Percentiles rank a stretch among this genome's conserved stretches.
Evolutionary conservation across 1,140 invertebrate species (phyloP).

Genomic region (Diachasmimorpha longicaudata): DNA sequence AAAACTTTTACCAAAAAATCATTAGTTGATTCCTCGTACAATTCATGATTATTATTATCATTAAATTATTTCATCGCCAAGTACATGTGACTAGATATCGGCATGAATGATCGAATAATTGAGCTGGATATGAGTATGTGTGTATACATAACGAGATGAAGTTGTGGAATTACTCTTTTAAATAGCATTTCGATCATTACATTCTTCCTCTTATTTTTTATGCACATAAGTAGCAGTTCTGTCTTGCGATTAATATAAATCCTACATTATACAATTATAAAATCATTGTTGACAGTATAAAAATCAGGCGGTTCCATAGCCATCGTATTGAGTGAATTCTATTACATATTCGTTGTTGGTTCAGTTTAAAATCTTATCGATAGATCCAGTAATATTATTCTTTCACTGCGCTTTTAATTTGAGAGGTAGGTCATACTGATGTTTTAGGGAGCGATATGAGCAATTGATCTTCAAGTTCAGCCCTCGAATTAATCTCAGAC

Average conservation of each 20-base stretch:
- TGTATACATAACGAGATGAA: background rate
- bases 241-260: background rate
- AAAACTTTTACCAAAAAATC: background rate
- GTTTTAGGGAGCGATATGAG: no score
- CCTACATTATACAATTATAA: background rate
- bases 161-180: background rate
- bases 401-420: background rate
- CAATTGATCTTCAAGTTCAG: no score
- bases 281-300: background rate
- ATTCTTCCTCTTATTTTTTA: background rate
- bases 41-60: background rate
- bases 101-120: constrained; percentile 22
- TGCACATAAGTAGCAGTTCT: background rate
- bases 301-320: no score
- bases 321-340: background rate
- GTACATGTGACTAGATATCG: constrained; percentile 29
- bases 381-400: background rate
- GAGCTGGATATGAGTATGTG: background rate
- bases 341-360: background rate
- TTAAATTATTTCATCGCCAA: constrained; percentile 11
- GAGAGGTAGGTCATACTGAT: background rate
- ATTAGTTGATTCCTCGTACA: background rate
- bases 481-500: background rate
- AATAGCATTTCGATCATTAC: background rate
- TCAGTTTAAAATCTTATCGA: background rate